Percentiles rank a stretch among this genome's conserved stretches.
Conservation (phyloP, 2,888 invertebrate genomes). For the Subacronicta megacephala region DNA sequence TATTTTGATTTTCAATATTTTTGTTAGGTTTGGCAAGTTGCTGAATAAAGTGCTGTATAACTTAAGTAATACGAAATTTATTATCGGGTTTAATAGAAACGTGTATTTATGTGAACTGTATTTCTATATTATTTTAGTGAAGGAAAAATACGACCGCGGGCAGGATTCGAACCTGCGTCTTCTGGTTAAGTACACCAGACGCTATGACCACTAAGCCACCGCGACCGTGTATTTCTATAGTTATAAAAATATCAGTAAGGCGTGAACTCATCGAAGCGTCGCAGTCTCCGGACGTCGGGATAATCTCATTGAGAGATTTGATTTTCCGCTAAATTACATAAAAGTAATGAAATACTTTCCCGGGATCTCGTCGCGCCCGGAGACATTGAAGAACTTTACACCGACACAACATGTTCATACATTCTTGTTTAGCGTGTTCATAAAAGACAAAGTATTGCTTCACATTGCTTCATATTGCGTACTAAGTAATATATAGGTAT, state of each 20-base stretch:
- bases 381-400: constrained; percentile 72
- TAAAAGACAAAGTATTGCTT: constrained; percentile 3
- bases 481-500: background rate
- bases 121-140: constrained; percentile 15
- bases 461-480: background rate
- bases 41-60: constrained; percentile 2
- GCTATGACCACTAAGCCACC: too few relatives aligned
- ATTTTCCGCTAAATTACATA: constrained; percentile 89
- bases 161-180: too few relatives aligned
- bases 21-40: constrained; percentile 14
- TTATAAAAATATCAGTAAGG: constrained; percentile 59
- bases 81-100: background rate
- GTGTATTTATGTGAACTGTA: background rate
- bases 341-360: constrained; percentile 86
- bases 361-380: constrained; percentile 66
- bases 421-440: constrained; percentile 21
- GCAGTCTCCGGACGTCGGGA: constrained; percentile 73
- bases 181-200: too few relatives aligned
- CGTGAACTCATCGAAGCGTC: constrained; percentile 66
- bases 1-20: constrained; percentile 25
- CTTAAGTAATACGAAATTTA: background rate
- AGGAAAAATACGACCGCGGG: too few relatives aligned
- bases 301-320: constrained; percentile 88
- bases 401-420: constrained; percentile 45
- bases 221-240: constrained; percentile 12